A percentile compares a stretch with the other conserved stretches of the same genome.
Conservation (phyloP, 2,797 vertebrate species). For the Florisuga fusca region DNA sequence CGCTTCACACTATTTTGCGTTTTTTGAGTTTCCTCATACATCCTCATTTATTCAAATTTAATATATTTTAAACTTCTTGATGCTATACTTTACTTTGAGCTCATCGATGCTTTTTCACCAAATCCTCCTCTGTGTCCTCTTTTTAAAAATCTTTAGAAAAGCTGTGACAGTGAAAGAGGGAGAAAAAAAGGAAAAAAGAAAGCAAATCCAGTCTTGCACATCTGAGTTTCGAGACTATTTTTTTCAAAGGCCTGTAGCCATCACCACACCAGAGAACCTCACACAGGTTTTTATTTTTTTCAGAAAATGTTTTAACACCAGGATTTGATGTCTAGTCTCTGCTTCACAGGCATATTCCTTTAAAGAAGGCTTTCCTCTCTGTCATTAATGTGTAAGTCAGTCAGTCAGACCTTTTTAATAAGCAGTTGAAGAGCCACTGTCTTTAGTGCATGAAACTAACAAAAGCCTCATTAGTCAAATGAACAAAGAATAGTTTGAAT, state of each 20-base stretch:
- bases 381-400: constrained; percentile 61
- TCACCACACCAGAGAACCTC: constrained; percentile 9
- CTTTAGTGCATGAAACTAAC: constrained; percentile 69
- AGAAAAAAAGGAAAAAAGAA: not conserved
- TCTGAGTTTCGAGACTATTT: not conserved
- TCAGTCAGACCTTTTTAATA: constrained; percentile 68
- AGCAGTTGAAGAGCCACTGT: constrained; percentile 57
- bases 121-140: not conserved
- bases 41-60: not conserved
- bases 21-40: not conserved
- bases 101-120: constrained; percentile 9
- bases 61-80: not conserved
- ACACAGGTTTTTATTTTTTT: constrained; percentile 24
- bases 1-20: not conserved
- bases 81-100: not conserved
- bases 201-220: not conserved
- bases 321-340: constrained; percentile 55
- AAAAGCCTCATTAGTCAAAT: constrained; percentile 67
- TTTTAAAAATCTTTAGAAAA: constrained; percentile 33
- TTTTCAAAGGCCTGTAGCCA: constrained; percentile 8
- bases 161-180: not conserved
- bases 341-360: constrained; percentile 56
- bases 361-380: constrained; percentile 53
- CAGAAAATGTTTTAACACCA: constrained; percentile 52
- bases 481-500: constrained; percentile 63